These are phyloP conservation scores for Agapornis canus DNA, from an alignment of 2,797 vertebrate species.

Conservation along the genomic window DNA sequence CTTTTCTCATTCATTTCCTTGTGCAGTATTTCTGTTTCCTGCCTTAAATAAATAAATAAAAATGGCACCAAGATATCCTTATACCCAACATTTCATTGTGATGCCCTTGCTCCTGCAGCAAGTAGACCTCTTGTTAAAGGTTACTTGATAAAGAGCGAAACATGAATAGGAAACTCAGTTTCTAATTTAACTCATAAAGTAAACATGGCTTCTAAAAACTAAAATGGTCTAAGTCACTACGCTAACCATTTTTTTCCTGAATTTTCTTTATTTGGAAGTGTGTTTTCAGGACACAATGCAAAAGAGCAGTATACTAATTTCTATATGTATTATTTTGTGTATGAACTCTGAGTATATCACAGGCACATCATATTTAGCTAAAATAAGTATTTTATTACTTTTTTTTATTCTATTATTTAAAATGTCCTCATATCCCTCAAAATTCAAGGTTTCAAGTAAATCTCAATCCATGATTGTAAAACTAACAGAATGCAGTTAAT, in stretches of 20 bases:
- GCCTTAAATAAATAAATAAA: neutral
- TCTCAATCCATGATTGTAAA: neutral
- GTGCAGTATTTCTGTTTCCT: neutral
- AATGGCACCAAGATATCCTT: neutral
- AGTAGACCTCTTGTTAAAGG: neutral
- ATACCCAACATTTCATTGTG: accelerated
- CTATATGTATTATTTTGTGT: neutral
- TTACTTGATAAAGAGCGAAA: neutral
- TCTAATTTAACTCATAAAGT: neutral
- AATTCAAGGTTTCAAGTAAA: neutral
- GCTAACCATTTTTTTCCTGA: neutral
- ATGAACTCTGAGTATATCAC: neutral
- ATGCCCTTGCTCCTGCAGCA: neutral
- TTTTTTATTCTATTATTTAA: neutral
- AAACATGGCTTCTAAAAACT: neutral
- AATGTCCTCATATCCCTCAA: neutral
- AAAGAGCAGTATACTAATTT: neutral
- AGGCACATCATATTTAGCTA: neutral
- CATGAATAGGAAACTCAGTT: neutral
- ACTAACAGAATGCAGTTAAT: neutral
- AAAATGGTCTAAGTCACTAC: neutral
- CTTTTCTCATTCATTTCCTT: neutral
- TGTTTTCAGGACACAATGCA: neutral
- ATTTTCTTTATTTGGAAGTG: neutral
- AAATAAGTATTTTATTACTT: neutral